phyloP scores from a whole-genome alignment of 2,113 vertebrate species.

The Otocyon megalotis region DNA sequence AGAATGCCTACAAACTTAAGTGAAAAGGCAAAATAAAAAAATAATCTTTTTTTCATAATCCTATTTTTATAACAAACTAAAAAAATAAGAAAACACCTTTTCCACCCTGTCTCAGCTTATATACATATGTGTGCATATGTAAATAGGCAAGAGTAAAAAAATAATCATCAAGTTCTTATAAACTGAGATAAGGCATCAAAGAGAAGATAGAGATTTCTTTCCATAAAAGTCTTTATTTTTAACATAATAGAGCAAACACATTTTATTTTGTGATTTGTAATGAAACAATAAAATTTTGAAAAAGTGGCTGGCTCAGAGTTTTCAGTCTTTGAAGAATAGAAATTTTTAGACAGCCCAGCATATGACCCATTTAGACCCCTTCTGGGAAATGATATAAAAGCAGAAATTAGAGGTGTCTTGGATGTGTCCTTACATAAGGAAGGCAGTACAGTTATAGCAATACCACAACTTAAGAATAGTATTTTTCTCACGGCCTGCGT shows the following conservation, averaged over 20 bases:
- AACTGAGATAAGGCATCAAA: neutral
- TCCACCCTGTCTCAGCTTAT: neutral
- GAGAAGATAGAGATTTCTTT: neutral
- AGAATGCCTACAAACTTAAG: neutral
- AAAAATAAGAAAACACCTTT: neutral
- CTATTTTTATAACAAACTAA: neutral
- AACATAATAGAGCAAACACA: neutral
- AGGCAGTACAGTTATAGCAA: neutral
- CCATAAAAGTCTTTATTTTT: neutral
- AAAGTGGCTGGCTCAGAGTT: neutral
- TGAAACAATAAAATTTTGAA: neutral
- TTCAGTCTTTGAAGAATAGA: neutral
- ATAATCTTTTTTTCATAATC: neutral
- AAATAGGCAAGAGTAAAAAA: neutral
- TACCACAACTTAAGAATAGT: neutral
- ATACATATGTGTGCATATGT: neutral
- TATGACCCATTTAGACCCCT: neutral
- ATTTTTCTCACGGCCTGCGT: neutral
- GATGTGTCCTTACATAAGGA: neutral
- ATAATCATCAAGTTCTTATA: constrained; percentile 6
- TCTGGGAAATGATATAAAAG: neutral
- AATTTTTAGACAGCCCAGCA: neutral
- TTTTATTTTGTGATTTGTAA: constrained; percentile 6
- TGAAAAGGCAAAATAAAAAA: constrained; percentile 29
- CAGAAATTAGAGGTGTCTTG: neutral